Evolutionary conservation across 2,113 vertebrate species (phyloP).

Genomic region (Aepyceros melampus): DNA sequence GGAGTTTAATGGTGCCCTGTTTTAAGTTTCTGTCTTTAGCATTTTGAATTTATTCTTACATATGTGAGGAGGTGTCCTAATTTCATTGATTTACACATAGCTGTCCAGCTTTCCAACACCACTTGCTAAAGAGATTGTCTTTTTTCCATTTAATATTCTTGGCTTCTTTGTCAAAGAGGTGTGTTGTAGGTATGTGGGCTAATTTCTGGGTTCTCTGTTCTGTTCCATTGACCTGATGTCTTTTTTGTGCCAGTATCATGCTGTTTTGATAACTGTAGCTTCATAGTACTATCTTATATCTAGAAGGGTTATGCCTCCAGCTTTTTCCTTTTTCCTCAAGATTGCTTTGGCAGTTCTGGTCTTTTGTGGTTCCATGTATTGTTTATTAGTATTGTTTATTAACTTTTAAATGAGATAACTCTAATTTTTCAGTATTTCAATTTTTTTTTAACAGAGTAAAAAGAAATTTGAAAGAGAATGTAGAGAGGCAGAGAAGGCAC

Average conservation of each 20-base stretch:
- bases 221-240: neutral
- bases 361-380: neutral
- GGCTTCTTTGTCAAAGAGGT: neutral
- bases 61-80: neutral
- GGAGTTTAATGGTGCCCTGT: neutral
- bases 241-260: neutral
- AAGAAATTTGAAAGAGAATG: slow-evolving; percentile 99
- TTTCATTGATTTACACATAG: neutral
- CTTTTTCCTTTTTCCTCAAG: neutral
- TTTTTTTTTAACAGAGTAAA: slow-evolving; percentile 89
- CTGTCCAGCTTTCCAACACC: neutral
- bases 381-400: neutral
- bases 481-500: slow-evolving; percentile 95
- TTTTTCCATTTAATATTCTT: neutral
- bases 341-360: neutral
- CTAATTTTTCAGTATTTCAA: slow-evolving; percentile 14
- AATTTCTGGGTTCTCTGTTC: neutral
- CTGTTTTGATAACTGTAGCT: neutral
- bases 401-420: neutral
- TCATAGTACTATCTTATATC: neutral
- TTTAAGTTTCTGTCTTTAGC: neutral
- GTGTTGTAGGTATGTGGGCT: neutral
- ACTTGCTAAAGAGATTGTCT: neutral
- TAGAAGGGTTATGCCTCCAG: neutral
- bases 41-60: neutral